phyloP scores from a whole-genome alignment of 2,888 invertebrate species.

The Synergus gifuensis region DNA sequence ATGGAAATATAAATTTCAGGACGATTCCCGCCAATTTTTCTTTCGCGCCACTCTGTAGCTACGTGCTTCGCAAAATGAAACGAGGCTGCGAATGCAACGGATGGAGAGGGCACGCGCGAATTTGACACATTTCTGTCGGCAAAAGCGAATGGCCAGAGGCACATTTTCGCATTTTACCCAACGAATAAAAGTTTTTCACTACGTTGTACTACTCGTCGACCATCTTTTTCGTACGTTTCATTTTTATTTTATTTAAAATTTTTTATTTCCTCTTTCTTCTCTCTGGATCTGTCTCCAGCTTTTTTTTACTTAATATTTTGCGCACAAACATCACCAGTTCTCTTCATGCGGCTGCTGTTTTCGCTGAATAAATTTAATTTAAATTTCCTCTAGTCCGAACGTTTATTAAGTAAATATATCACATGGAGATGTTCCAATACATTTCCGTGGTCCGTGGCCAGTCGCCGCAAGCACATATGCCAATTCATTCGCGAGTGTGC shows the following conservation, averaged over 20 bases:
- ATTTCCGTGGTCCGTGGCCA: neutral
- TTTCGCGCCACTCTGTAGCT: slow-evolving; percentile 19
- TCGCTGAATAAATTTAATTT: slow-evolving; percentile 72
- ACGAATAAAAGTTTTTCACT: slow-evolving; percentile 42
- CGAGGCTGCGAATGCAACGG: slow-evolving; percentile 47
- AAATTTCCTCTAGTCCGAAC: slow-evolving; percentile 67
- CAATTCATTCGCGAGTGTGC: slow-evolving; percentile 11
- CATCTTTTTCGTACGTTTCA: slow-evolving; percentile 29
- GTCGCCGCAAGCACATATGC: slow-evolving; percentile 6
- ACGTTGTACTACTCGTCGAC: slow-evolving; percentile 41
- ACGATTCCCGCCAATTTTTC: slow-evolving; percentile 27
- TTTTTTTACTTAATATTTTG: slow-evolving; percentile 33
- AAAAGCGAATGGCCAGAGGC: slow-evolving; percentile 57
- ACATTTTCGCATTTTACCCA: slow-evolving; percentile 59
- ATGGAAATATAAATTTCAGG: slow-evolving; percentile 37
- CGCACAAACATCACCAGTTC: slow-evolving; percentile 46
- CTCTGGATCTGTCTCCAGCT: slow-evolving; percentile 32
- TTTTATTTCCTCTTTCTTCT: slow-evolving; percentile 28
- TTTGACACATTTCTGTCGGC: slow-evolving; percentile 65
- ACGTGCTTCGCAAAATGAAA: slow-evolving; percentile 32
- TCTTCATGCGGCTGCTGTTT: slow-evolving; percentile 58
- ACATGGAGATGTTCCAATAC: slow-evolving; percentile 37
- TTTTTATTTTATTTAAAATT: neutral
- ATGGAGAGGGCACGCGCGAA: slow-evolving; percentile 56
- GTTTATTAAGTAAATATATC: slow-evolving; percentile 72